phyloP scores from a whole-genome alignment of 2,888 invertebrate genomes.

The Thecocarcelia acutangulata region DNA sequence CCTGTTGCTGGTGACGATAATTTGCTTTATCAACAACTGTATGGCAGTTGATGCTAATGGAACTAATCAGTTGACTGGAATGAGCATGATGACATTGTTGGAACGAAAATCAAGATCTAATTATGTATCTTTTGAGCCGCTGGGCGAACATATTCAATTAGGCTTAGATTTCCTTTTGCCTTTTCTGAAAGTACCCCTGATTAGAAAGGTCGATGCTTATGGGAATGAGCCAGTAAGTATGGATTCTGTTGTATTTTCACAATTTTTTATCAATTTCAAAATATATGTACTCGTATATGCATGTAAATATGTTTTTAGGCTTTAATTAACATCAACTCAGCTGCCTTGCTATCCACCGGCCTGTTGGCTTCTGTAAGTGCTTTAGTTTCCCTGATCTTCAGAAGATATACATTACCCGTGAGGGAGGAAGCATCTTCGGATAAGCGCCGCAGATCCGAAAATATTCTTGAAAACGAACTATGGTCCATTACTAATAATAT shows the following conservation, averaged over 20 bases:
- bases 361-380: conserved; percentile 73
- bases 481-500: conserved; percentile 73
- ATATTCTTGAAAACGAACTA: conserved; percentile 49
- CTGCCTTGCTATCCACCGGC: conserved; percentile 74
- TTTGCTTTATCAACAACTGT: not conserved
- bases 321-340: conserved; percentile 74
- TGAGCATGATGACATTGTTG: not conserved
- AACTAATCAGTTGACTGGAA: conserved; percentile 6
- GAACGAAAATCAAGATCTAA: conserved; percentile 57
- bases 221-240: conserved; percentile 67
- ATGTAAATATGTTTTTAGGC: conserved; percentile 74
- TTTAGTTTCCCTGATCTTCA: conserved; percentile 62
- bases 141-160: conserved; percentile 73
- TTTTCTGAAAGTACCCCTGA: conserved; percentile 75
- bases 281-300: not conserved
- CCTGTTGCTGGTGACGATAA: not conserved
- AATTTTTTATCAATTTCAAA: not conserved
- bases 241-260: not conserved
- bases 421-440: conserved; percentile 18
- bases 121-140: conserved; percentile 73
- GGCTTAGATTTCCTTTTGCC: conserved; percentile 76
- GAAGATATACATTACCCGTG: conserved; percentile 21
- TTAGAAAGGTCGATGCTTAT: conserved; percentile 52
- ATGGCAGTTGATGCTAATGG: not conserved
- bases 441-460: conserved; percentile 41